A percentile compares a stretch with the other conserved stretches of the same genome.
phyloP scores from a whole-genome alignment of 2,797 vertebrate species.

The Cryptoblepharus egeriae region DNA sequence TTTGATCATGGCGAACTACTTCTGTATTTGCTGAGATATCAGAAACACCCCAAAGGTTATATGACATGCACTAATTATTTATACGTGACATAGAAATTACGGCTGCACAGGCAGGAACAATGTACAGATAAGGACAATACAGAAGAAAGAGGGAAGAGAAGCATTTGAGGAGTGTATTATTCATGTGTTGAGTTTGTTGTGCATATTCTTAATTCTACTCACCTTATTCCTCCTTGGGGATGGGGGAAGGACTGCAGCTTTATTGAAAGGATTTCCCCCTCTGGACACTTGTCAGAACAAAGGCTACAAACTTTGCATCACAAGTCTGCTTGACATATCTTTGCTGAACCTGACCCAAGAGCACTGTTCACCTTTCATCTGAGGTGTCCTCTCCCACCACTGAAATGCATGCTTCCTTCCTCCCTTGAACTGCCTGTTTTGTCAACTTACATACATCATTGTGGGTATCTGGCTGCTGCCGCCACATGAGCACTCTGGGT shows the following conservation, averaged over 20 bases:
- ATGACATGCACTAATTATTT: not conserved
- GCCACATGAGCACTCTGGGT: no score
- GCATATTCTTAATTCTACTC: conserved; percentile 70
- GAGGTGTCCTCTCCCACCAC: no score
- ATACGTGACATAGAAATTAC: not conserved
- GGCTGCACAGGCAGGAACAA: not conserved
- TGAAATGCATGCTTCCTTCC: no score
- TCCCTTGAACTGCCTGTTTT: no score
- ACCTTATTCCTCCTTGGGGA: conserved; percentile 54
- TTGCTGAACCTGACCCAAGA: conserved; percentile 72
- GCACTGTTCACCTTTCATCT: no score
- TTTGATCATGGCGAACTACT: not conserved
- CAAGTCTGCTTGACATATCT: conserved; percentile 73
- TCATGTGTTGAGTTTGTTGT: conserved; percentile 58
- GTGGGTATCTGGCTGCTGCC: no score
- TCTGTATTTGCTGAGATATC: not conserved
- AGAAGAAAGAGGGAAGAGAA: conserved; percentile 1
- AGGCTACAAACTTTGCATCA: conserved; percentile 73
- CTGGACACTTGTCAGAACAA: conserved; percentile 72
- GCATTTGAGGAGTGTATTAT: conserved; percentile 27
- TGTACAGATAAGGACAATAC: conserved; percentile 32
- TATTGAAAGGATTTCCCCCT: conserved; percentile 68
- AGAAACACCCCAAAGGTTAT: not conserved
- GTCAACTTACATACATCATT: no score
- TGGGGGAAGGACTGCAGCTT: conserved; percentile 62